Evolutionary conservation across 2,888 invertebrate species (phyloP).

Genomic region (Seira musarum): DNA sequence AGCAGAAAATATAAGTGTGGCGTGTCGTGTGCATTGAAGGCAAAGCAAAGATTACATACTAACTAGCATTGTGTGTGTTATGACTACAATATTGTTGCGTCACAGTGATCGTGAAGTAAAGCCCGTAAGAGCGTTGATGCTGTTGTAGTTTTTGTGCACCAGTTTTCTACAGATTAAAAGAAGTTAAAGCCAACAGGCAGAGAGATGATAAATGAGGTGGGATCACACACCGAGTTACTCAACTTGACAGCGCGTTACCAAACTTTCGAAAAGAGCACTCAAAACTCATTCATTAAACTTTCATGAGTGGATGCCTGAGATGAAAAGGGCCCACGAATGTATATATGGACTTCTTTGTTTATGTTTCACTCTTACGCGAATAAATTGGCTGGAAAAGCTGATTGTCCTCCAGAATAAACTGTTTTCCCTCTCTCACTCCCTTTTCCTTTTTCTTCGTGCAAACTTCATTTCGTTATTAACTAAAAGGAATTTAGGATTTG

Average conservation of each 20-base stretch:
- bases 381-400: too few relatives aligned
- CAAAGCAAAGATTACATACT: too few relatives aligned
- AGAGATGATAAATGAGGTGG: conserved; percentile 59
- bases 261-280: conserved; percentile 58
- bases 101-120: background rate
- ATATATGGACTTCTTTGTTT: too few relatives aligned
- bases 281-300: conserved; percentile 60
- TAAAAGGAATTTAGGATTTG: conserved; percentile 42
- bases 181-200: conserved; percentile 59
- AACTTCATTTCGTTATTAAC: conserved; percentile 52
- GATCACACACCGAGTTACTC: conserved; percentile 59
- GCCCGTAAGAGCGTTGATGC: background rate
- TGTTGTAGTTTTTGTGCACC: background rate
- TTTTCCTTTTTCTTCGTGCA: background rate
- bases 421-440: too few relatives aligned
- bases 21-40: too few relatives aligned
- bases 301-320: conserved; percentile 29
- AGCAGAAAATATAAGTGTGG: too few relatives aligned
- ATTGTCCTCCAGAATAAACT: too few relatives aligned
- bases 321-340: background rate
- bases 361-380: too few relatives aligned
- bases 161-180: conserved; percentile 56
- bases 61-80: too few relatives aligned
- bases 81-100: conserved; percentile 22
- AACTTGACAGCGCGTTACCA: conserved; percentile 60